Percentiles rank a stretch among this genome's conserved stretches.
Conservation (phyloP, 2,797 vertebrate species). For the Malurus leucopterus region DNA sequence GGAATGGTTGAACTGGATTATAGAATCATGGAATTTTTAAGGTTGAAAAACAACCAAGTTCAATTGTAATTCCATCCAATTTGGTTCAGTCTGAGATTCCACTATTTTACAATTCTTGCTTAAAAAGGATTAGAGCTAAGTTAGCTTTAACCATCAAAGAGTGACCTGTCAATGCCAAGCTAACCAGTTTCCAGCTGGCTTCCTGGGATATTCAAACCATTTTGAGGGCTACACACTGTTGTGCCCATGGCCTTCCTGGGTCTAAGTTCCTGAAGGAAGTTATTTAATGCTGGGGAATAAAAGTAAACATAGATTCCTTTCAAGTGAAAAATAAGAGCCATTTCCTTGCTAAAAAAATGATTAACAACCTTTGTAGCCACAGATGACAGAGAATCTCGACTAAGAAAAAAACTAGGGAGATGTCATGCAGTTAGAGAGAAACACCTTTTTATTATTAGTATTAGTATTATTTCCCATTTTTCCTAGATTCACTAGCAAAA, state of each 20-base stretch:
- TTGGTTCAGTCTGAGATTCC: background rate
- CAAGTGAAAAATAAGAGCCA: background rate
- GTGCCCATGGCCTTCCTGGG: accelerated
- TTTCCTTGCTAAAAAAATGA: background rate
- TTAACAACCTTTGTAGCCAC: background rate
- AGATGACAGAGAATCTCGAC: background rate
- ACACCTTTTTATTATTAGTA: no score
- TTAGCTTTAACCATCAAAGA: background rate
- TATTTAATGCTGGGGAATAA: background rate
- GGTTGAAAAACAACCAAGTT: background rate
- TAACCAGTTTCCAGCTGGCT: background rate
- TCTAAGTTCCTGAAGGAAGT: background rate
- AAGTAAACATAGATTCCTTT: background rate
- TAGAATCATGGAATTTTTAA: background rate
- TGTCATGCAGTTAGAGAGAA: background rate
- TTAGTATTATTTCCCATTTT: background rate
- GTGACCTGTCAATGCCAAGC: background rate
- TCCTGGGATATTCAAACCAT: background rate
- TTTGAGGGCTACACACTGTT: background rate
- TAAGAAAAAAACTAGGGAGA: background rate
- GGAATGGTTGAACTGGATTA: no score
- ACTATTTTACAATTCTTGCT: background rate
- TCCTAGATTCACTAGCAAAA: background rate
- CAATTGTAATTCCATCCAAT: background rate
- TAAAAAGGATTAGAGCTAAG: background rate